These are phyloP conservation scores for Latrodectus geometricus DNA, from an alignment of 1,140 invertebrate genomes.

Conservation along the genomic window DNA sequence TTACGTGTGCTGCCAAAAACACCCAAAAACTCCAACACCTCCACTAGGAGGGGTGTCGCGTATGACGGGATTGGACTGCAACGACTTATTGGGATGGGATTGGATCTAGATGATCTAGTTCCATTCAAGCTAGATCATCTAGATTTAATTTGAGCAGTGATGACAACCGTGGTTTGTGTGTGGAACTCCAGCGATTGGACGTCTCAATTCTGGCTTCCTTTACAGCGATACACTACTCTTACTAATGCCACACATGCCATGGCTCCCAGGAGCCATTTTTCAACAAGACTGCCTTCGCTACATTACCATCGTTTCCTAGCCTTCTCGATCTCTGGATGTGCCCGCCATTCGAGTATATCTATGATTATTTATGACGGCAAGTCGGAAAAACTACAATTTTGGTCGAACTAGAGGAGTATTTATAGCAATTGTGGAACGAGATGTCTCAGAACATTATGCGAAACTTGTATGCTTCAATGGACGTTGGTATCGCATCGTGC, in stretches of 20 bases:
- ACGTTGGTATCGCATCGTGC: neutral
- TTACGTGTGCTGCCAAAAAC: slow-evolving; percentile 12
- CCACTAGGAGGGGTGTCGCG: neutral
- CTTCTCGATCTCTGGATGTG: neutral
- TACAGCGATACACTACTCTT: too few relatives aligned
- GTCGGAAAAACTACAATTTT: neutral
- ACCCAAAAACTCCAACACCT: neutral
- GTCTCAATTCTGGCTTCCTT: too few relatives aligned
- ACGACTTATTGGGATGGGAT: too few relatives aligned
- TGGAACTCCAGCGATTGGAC: too few relatives aligned
- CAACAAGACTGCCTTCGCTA: neutral
- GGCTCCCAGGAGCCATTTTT: neutral
- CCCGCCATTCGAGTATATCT: neutral
- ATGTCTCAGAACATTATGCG: neutral
- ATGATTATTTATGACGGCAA: neutral
- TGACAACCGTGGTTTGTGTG: too few relatives aligned
- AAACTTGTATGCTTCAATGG: neutral
- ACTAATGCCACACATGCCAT: neutral
- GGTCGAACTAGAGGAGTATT: neutral
- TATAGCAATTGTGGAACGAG: neutral
- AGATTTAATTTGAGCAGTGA: too few relatives aligned
- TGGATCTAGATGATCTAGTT: too few relatives aligned
- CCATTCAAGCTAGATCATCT: too few relatives aligned
- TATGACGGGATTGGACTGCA: neutral
- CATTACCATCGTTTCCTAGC: neutral